Conservation (phyloP, 2,797 vertebrate species). For the Perodicticus potto region DNA sequence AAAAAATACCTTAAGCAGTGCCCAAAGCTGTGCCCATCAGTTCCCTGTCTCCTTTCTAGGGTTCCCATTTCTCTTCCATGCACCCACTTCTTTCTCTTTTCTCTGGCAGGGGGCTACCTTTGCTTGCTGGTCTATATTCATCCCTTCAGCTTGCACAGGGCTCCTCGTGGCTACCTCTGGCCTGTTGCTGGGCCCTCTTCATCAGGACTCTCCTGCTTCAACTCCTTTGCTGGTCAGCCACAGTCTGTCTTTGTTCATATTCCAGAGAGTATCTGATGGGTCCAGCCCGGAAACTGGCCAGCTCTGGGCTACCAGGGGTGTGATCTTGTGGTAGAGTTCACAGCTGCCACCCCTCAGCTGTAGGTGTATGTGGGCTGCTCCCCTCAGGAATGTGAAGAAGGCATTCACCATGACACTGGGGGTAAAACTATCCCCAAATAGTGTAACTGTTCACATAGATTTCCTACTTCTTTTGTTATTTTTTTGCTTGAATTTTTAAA, state of each 20-base stretch:
- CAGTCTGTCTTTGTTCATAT: background rate
- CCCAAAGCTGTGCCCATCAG: too few relatives aligned
- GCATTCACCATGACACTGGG: background rate
- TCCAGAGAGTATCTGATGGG: background rate
- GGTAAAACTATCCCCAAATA: background rate
- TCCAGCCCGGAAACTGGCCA: background rate
- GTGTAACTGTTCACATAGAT: background rate
- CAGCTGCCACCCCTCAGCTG: background rate
- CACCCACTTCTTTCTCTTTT: too few relatives aligned
- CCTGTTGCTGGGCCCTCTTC: background rate
- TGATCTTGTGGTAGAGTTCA: accelerated
- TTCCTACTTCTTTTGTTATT: background rate
- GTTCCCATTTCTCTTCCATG: background rate
- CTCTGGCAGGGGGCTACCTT: background rate
- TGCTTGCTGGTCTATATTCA: too few relatives aligned
- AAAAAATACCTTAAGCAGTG: too few relatives aligned
- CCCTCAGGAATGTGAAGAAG: background rate
- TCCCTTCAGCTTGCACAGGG: accelerated
- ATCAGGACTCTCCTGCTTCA: background rate
- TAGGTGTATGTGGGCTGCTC: background rate
- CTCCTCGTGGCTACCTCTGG: background rate
- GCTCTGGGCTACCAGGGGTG: background rate
- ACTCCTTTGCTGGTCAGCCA: background rate
- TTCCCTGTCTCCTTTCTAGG: background rate
- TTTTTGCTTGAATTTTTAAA: background rate